Evolutionary conservation across 1,140 invertebrate genomes (phyloP).

Genomic region (Sycophila sp.): DNA sequence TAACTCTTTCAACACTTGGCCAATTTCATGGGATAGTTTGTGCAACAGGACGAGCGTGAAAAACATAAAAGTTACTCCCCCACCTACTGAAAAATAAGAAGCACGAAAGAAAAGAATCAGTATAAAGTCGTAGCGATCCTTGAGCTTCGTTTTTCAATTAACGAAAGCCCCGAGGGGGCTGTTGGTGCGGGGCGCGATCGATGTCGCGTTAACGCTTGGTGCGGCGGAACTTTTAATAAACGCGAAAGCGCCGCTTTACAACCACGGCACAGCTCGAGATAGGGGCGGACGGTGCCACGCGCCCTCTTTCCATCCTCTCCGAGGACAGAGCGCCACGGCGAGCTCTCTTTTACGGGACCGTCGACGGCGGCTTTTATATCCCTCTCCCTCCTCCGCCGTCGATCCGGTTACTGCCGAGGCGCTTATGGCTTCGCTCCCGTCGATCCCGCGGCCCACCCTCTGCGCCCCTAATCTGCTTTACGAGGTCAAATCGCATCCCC

Average conservation of each 20-base stretch:
- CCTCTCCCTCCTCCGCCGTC: not conserved
- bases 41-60: no score
- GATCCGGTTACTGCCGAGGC: conserved; percentile 34
- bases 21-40: no score
- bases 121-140: no score
- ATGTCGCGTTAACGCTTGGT: conserved; percentile 16
- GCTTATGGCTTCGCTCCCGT: not conserved
- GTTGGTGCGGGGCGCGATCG: conserved; percentile 4
- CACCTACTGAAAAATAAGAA: no score
- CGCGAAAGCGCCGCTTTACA: not conserved
- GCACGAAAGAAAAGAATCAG: no score
- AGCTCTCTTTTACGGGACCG: conserved; percentile 20
- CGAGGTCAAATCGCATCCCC: conserved; percentile 22
- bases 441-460: not conserved
- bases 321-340: not conserved
- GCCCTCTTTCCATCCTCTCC: conserved; percentile 10
- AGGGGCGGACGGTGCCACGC: no score
- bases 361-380: conserved; percentile 21
- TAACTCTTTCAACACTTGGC: no score
- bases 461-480: conserved; percentile 37
- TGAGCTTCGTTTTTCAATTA: no score
- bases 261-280: not conserved
- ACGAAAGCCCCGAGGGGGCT: no score
- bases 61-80: no score
- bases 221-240: conserved; percentile 28